These are phyloP conservation scores for Erythrocercus mccallii DNA, from an alignment of 2,113 vertebrate genomes.

Conservation along the genomic window DNA sequence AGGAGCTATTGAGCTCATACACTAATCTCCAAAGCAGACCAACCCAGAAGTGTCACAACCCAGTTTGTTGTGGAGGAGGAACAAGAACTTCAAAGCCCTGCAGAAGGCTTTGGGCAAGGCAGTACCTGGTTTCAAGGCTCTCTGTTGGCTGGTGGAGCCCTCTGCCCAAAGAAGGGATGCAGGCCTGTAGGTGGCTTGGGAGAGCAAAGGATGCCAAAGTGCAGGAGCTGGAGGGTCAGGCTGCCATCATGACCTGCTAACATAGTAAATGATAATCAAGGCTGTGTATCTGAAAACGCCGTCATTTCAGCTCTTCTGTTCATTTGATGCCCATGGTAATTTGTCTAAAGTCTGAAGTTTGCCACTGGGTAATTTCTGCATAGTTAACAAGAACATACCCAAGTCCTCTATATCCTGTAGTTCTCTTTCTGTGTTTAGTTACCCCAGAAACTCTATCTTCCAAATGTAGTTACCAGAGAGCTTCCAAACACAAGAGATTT, in stretches of 20 bases:
- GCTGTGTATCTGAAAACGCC: neutral
- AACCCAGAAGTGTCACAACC: neutral
- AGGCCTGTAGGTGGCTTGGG: accelerated
- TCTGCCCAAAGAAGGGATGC: accelerated
- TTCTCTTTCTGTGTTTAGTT: neutral
- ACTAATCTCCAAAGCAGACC: neutral
- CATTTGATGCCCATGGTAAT: neutral
- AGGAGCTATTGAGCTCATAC: neutral
- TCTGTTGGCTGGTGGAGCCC: neutral
- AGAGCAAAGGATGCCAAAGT: neutral
- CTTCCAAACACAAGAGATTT: neutral
- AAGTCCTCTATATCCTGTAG: neutral
- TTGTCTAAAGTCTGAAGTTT: neutral
- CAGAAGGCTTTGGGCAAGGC: neutral
- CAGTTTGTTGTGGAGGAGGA: neutral
- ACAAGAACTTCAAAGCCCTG: neutral
- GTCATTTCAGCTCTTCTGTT: neutral
- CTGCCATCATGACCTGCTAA: neutral
- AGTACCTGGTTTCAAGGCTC: neutral
- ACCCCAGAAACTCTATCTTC: neutral
- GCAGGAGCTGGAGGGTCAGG: neutral
- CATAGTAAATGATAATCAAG: neutral
- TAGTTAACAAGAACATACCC: neutral
- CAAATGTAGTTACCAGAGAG: neutral
- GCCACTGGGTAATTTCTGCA: neutral